Base-by-base conservation (phyloP, 2,113 vertebrate genomes). In the Saccopteryx leptura region DNA sequence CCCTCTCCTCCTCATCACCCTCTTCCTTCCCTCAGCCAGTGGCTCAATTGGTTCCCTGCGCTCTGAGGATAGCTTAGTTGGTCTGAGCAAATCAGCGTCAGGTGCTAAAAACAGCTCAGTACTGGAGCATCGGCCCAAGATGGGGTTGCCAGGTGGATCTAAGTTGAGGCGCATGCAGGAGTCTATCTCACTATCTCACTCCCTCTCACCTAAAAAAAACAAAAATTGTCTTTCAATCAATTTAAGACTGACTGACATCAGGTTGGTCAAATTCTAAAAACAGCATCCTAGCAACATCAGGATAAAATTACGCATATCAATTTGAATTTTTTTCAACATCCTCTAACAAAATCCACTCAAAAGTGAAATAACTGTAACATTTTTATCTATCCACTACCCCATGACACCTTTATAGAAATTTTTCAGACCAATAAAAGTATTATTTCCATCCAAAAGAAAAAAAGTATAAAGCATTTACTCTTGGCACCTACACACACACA, bases 381-480 rank as follows among this genome's bases (percentile, higher is more conserved):
- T 39, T 82, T 65, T 66, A 24, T 46, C 76, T 52, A 12, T 33
- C 39, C 28, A 82, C 31, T 75, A 39, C 52, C 52, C 68, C 75
- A 80, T 28, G 48, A 92, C 21, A 90, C 15, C 52, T 48, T 46
- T n/a, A n/a, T 17, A 74, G n/a, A 95, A 85, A 82, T 74, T 71
- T 46, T 46, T 87, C 60, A 90, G 60, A 68, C 18, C 18, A 58
- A 66, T 39, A 7, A 93, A 93, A 61, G 11, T 60, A 14, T 52
- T 58, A 87, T 76, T 94, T 82, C 52, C 52, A 78, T 60, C 52
- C 61, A 56, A 82, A 87, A 85, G 72, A 39, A 39, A 33, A 56
- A 79, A 90, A 61, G 33, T 31, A 60, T 83, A 65, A 72, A 72
- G 46, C 31, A 81, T 52, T 94, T 79, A 86, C 9, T 91, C 50